Conservation (phyloP, 1,140 invertebrate species). For the Caenorhabditis tropicalis region DNA sequence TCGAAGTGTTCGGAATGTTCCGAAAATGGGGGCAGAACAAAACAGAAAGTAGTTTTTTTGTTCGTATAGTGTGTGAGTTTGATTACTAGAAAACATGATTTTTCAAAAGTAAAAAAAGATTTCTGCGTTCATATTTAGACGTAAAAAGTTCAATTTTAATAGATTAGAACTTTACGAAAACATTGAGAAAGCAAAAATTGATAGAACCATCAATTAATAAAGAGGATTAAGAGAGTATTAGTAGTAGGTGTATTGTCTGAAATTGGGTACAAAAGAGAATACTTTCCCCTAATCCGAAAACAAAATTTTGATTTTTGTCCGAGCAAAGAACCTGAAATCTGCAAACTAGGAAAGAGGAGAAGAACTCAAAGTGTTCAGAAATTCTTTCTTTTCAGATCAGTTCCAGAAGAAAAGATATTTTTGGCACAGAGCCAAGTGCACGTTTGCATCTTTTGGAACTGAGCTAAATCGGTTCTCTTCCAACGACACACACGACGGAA, state of each 20-base stretch:
- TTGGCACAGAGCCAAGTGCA: not conserved
- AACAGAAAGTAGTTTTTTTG: not conserved
- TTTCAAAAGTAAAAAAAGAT: not conserved
- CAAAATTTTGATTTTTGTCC: too few species aligned
- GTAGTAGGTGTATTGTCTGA: too few species aligned
- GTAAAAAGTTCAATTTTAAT: not conserved
- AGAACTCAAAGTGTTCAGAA: too few species aligned
- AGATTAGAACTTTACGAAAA: too few species aligned
- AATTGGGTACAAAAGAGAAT: too few species aligned
- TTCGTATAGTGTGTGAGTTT: not conserved
- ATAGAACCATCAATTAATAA: too few species aligned
- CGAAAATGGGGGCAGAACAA: not conserved
- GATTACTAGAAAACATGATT: not conserved
- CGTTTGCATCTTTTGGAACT: not conserved
- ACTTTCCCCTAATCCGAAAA: too few species aligned
- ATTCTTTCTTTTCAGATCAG: too few species aligned
- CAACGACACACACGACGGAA: not conserved
- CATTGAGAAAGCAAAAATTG: too few species aligned
- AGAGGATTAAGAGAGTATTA: too few species aligned
- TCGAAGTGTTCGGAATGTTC: not conserved
- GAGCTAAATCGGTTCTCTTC: not conserved
- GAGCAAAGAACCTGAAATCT: too few species aligned
- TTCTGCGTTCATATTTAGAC: not conserved
- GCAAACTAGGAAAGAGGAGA: too few species aligned
- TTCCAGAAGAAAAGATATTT: not conserved